Percentiles rank a stretch among this genome's conserved stretches.
Conservation (phyloP, 2,888 invertebrate genomes). For the Drosophila nigricruria region DNA sequence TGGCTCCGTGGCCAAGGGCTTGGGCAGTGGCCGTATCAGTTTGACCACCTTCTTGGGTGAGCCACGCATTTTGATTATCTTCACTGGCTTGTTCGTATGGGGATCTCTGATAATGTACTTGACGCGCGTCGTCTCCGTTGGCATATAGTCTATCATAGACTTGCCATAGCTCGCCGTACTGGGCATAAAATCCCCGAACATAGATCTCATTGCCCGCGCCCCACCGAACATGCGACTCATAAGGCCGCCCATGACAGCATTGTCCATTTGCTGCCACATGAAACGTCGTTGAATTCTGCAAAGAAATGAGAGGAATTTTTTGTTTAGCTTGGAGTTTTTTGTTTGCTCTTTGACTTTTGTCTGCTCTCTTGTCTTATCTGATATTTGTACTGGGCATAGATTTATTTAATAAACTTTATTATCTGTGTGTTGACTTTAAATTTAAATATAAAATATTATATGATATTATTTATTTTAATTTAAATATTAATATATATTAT, state of each 20-base stretch:
- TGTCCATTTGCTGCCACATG: conserved; percentile 85
- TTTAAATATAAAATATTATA: no score
- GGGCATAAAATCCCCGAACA: conserved; percentile 77
- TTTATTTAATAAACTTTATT: no score
- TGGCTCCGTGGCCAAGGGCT: conserved; percentile 48
- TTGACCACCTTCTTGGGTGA: conserved; percentile 77
- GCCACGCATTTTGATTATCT: conserved; percentile 78
- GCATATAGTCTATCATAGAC: conserved; percentile 69
- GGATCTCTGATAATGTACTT: conserved; percentile 83
- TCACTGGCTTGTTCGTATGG: conserved; percentile 78
- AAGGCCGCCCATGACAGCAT: conserved; percentile 73
- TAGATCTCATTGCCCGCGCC: conserved; percentile 77
- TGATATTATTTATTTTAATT: no score
- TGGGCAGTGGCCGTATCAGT: conserved; percentile 62
- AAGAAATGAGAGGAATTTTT: background rate
- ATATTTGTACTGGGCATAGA: no score
- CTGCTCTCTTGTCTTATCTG: background rate
- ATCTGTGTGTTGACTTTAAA: no score
- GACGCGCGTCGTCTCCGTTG: conserved; percentile 79
- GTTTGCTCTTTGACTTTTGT: background rate
- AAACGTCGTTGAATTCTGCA: conserved; percentile 83
- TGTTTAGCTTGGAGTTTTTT: background rate
- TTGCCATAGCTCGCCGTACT: conserved; percentile 48
- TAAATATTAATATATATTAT: no score
- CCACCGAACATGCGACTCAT: conserved; percentile 78